Percentiles rank a stretch among this genome's conserved stretches.
These are phyloP conservation scores for Paedocypris micromegethes DNA, from an alignment of 2,797 vertebrate genomes.

Conservation along the genomic window DNA sequence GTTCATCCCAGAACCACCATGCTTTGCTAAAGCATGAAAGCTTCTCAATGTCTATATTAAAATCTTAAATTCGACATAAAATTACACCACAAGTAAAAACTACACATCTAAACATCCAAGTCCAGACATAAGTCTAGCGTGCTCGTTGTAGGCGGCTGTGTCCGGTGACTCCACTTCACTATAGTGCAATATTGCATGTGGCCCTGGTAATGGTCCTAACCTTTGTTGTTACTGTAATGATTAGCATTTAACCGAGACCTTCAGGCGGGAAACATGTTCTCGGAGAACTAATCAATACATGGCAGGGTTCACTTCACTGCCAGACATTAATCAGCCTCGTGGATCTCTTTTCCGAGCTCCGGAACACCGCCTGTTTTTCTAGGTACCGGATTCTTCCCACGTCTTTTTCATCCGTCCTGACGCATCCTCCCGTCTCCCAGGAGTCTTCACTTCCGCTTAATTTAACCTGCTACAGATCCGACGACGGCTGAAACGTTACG, in stretches of 20 bases:
- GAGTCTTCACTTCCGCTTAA: slow-evolving; percentile 38
- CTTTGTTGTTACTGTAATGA: slow-evolving; percentile 32
- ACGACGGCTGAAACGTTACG: slow-evolving; percentile 17
- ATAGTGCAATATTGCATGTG: slow-evolving; percentile 22
- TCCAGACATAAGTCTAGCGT: too few species aligned
- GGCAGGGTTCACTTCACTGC: slow-evolving; percentile 25
- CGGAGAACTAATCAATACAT: slow-evolving; percentile 25
- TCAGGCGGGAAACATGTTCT: slow-evolving; percentile 27
- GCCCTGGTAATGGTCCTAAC: slow-evolving; percentile 26
- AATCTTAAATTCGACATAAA: too few species aligned
- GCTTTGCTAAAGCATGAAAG: too few species aligned
- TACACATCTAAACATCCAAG: too few species aligned
- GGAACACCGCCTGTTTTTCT: slow-evolving; percentile 5
- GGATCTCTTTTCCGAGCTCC: not conserved
- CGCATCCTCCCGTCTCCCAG: slow-evolving; percentile 20
- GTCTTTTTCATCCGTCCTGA: slow-evolving; percentile 37
- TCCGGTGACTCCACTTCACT: slow-evolving; percentile 3
- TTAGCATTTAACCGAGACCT: slow-evolving; percentile 26
- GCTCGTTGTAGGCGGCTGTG: not conserved
- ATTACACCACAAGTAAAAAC: too few species aligned
- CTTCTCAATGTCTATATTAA: too few species aligned
- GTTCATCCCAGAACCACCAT: too few species aligned
- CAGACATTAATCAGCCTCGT: slow-evolving; percentile 16
- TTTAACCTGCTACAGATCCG: slow-evolving; percentile 34
- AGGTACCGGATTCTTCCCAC: slow-evolving; percentile 30